Percentiles rank a stretch among this genome's conserved stretches.
These are phyloP conservation scores for Pandemis corylana DNA, from an alignment of 2,888 invertebrate species.

Conservation along the genomic window DNA sequence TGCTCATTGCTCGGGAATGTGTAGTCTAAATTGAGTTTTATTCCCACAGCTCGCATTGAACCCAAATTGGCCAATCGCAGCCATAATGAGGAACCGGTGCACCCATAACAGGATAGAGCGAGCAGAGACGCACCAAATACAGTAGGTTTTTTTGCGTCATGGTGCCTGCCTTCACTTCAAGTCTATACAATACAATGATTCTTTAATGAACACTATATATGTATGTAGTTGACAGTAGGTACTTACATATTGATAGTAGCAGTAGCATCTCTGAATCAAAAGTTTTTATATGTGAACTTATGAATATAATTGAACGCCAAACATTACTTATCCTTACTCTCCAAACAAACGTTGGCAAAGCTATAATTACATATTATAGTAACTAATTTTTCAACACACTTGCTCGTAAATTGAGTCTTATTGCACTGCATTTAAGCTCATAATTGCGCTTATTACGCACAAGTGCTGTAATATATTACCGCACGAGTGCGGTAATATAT, in stretches of 20 bases:
- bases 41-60: conserved; percentile 35
- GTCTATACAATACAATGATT: no score
- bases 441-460: no score
- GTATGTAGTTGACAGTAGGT: no score
- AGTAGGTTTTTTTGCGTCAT: conserved; percentile 20
- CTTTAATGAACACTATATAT: no score
- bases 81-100: conserved; percentile 40
- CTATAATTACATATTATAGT: no score
- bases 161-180: not conserved
- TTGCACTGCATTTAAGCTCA: no score
- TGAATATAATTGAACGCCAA: not conserved
- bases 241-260: not conserved
- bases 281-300: not conserved
- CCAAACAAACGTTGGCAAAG: no score
- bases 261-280: not conserved
- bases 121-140: conserved; percentile 28
- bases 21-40: conserved; percentile 20
- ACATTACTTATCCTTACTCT: no score
- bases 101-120: conserved; percentile 38
- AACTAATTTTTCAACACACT: no score
- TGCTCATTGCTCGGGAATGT: conserved; percentile 55
- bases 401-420: no score
- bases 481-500: no score
- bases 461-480: no score
- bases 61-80: conserved; percentile 37